Percentiles rank a stretch among this genome's conserved stretches.
These are phyloP conservation scores for Melikaiella ostensackeni DNA, from an alignment of 2,888 invertebrate genomes.

Conservation along the genomic window DNA sequence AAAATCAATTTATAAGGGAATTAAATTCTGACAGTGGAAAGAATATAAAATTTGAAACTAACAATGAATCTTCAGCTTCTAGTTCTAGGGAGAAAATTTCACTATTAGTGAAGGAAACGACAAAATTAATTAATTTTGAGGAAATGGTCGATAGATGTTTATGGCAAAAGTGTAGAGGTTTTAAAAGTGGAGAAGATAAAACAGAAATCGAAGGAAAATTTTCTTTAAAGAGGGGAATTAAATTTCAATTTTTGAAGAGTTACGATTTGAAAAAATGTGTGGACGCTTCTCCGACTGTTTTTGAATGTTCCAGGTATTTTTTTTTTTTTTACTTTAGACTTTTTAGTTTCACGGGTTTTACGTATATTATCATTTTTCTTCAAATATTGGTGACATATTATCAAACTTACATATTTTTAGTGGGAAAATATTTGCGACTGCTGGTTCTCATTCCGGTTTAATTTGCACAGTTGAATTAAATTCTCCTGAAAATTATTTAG, in stretches of 20 bases:
- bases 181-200: constrained; percentile 33
- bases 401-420: constrained; percentile 50
- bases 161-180: constrained; percentile 68
- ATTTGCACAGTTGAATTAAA: constrained; percentile 82
- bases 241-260: constrained; percentile 75
- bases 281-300: constrained; percentile 86
- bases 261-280: constrained; percentile 88
- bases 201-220: constrained; percentile 35
- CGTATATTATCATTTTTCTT: no score
- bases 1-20: constrained; percentile 29
- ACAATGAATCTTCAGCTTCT: not conserved
- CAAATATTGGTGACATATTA: constrained; percentile 9
- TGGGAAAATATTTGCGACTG: constrained; percentile 76
- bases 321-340: not conserved
- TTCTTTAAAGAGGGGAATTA: constrained; percentile 42
- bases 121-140: not conserved
- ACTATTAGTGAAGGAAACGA: not conserved
- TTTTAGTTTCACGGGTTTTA: not conserved
- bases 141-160: constrained; percentile 45
- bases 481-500: constrained; percentile 78
- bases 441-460: constrained; percentile 87
- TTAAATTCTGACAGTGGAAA: constrained; percentile 29
- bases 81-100: not conserved
- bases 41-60: constrained; percentile 30
- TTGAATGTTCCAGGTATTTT: constrained; percentile 77